Percentiles rank a stretch among this genome's conserved stretches.
Conservation (phyloP, 2,888 invertebrate genomes). For the Sarcophaga variegata region DNA sequence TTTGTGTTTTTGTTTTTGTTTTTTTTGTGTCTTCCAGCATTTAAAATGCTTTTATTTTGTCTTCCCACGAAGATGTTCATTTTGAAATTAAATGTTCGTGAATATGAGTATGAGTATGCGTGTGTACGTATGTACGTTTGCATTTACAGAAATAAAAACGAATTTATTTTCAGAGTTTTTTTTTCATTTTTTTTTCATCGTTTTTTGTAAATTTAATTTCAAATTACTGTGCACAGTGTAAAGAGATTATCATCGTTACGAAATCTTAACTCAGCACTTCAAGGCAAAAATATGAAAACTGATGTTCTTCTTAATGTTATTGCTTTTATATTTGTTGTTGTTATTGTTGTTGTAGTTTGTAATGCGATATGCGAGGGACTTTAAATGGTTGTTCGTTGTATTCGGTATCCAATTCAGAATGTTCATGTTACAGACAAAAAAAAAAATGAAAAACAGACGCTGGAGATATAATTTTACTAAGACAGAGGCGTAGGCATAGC, state of each 20-base stretch:
- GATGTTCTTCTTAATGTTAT: conserved; percentile 18
- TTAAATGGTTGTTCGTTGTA: not conserved
- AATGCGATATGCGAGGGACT: conserved; percentile 48
- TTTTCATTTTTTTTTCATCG: not conserved
- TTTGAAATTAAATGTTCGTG: not conserved
- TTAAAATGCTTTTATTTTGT: not conserved
- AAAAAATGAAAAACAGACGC: not conserved
- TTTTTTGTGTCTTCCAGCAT: not conserved
- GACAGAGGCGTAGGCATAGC: not conserved
- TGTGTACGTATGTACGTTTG: not conserved
- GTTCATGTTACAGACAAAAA: not conserved
- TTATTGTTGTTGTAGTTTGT: conserved; percentile 20
- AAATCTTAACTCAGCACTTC: conserved; percentile 59
- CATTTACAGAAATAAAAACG: not conserved
- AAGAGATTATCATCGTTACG: conserved; percentile 57
- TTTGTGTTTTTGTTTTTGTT: too few relatives aligned
- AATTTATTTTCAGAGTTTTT: not conserved
- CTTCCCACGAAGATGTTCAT: not conserved
- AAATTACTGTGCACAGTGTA: conserved; percentile 48
- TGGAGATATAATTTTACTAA: not conserved
- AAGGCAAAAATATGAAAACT: conserved; percentile 53
- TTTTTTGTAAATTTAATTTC: conserved; percentile 58
- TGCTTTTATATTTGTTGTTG: not conserved
- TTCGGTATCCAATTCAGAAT: not conserved
- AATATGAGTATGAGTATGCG: not conserved